These are phyloP conservation scores for Catonia carolina DNA, from an alignment of 2,888 invertebrate genomes.

Conservation along the genomic window DNA sequence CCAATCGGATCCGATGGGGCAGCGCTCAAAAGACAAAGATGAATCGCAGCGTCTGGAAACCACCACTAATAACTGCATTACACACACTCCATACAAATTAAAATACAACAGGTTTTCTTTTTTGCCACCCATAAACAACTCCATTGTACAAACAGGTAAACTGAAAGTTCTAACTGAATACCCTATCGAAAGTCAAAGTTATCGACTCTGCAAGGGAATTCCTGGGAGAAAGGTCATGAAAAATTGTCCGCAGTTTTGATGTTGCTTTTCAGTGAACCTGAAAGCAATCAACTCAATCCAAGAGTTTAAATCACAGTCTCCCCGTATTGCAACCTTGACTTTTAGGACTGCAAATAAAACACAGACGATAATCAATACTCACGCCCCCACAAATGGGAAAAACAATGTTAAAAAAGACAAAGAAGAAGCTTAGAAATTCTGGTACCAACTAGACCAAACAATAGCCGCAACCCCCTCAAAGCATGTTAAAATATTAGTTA, in stretches of 20 bases:
- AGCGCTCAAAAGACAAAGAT: too few relatives aligned
- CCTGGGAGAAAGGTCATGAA: background rate
- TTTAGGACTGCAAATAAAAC: background rate
- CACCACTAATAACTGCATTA: too few relatives aligned
- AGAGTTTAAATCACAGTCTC: background rate
- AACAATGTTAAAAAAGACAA: background rate
- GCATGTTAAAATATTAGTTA: background rate
- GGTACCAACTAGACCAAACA: background rate
- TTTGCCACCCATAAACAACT: too few relatives aligned
- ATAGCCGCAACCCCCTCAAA: background rate
- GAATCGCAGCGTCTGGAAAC: too few relatives aligned
- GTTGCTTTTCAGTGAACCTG: background rate
- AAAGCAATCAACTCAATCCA: background rate
- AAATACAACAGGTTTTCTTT: too few relatives aligned
- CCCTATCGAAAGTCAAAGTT: too few relatives aligned
- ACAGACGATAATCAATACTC: background rate
- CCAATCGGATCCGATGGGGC: too few relatives aligned
- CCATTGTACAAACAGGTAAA: too few relatives aligned
- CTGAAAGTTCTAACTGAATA: too few relatives aligned
- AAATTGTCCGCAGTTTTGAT: background rate
- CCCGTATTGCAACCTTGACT: background rate
- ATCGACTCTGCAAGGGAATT: background rate
- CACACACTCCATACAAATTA: too few relatives aligned
- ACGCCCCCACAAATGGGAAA: background rate
- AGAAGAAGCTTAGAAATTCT: background rate